phyloP scores from a whole-genome alignment of 2,113 vertebrate species.

The Bungarus multicinctus region DNA sequence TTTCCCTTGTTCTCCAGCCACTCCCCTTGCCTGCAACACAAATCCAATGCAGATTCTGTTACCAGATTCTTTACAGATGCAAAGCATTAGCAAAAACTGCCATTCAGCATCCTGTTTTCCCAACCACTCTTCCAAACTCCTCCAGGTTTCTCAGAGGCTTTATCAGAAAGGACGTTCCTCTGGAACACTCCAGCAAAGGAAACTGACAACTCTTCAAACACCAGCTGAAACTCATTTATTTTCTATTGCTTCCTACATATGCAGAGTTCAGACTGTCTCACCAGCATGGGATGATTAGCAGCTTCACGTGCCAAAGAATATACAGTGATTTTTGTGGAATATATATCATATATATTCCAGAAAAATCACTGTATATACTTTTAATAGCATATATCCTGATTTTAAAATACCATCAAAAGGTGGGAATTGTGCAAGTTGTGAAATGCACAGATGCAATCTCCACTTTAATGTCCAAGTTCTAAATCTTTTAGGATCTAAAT shows the following conservation, averaged over 20 bases:
- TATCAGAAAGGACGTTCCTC: slow-evolving; percentile 71
- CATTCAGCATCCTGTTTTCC: slow-evolving; percentile 73
- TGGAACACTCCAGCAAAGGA: slow-evolving; percentile 65
- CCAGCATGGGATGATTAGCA: slow-evolving; percentile 59
- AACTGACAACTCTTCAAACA: slow-evolving; percentile 72
- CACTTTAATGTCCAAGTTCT: not conserved
- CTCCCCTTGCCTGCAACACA: slow-evolving; percentile 47
- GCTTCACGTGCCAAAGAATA: slow-evolving; percentile 32
- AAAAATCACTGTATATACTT: no score
- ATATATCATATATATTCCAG: no score
- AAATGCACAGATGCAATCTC: not conserved
- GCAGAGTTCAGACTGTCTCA: slow-evolving; percentile 64
- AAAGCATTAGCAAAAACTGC: slow-evolving; percentile 60
- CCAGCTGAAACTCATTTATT: slow-evolving; percentile 77
- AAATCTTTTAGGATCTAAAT: not conserved
- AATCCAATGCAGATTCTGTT: not conserved
- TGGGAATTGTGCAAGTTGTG: accelerated
- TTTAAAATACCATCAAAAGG: not conserved
- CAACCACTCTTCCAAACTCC: slow-evolving; percentile 71
- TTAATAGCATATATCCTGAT: not conserved
- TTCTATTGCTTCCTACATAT: slow-evolving; percentile 68
- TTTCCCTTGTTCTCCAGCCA: slow-evolving; percentile 43
- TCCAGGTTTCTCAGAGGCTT: slow-evolving; percentile 76
- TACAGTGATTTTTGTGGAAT: slow-evolving; percentile 20
- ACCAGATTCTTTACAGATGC: slow-evolving; percentile 59